phyloP scores from a whole-genome alignment of 2,888 invertebrate species.

The Rhagium mordax region DNA sequence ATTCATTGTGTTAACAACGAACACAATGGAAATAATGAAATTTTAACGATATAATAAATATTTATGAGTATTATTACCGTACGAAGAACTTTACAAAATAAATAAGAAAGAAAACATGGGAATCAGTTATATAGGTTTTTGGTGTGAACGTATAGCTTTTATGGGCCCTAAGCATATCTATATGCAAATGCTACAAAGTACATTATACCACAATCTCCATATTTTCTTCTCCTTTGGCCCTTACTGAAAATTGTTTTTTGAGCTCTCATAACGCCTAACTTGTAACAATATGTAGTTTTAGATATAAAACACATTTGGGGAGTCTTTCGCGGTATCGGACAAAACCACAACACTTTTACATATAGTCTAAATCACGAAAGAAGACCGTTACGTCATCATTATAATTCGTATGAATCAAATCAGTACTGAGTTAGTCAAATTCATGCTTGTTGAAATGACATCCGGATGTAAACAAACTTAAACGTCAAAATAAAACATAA shows the following conservation, averaged over 20 bases:
- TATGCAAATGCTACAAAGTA: slow-evolving; percentile 30
- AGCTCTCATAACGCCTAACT: not conserved
- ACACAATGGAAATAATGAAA: slow-evolving; percentile 2
- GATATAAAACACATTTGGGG: not conserved
- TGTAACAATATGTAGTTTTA: not conserved
- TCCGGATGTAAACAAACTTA: too few relatives aligned
- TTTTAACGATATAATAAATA: slow-evolving; percentile 24
- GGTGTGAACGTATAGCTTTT: slow-evolving; percentile 10
- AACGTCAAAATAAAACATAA: too few relatives aligned
- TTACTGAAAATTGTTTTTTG: slow-evolving; percentile 21
- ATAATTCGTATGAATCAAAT: too few relatives aligned
- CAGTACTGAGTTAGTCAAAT: too few relatives aligned
- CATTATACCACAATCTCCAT: slow-evolving; percentile 29
- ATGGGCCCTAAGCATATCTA: slow-evolving; percentile 27
- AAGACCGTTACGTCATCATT: too few relatives aligned
- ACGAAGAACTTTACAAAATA: slow-evolving; percentile 6
- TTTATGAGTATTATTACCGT: slow-evolving; percentile 21
- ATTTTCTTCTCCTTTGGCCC: slow-evolving; percentile 9
- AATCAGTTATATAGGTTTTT: slow-evolving; percentile 22
- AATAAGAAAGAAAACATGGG: slow-evolving; percentile 13
- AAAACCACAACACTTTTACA: too few relatives aligned
- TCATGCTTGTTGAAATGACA: too few relatives aligned
- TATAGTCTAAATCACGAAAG: too few relatives aligned
- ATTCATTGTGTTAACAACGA: too few relatives aligned
- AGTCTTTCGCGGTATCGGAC: not conserved